A percentile compares a stretch with the other conserved stretches of the same genome.
These are phyloP conservation scores for Sebastes flavidus DNA, from an alignment of 2,797 vertebrate species.

Conservation along the genomic window DNA sequence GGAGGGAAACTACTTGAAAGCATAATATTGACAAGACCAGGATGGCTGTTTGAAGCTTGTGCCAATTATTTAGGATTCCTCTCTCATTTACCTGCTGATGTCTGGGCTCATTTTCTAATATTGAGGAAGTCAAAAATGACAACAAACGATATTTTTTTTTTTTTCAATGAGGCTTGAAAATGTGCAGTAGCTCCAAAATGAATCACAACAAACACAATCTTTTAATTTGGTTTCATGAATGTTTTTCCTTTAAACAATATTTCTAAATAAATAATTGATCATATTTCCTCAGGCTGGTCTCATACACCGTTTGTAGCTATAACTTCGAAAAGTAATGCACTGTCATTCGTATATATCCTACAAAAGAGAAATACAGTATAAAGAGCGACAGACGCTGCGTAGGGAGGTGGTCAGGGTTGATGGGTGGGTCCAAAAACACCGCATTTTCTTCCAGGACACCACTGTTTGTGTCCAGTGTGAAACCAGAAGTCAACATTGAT, in stretches of 20 bases:
- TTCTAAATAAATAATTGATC: too few relatives aligned
- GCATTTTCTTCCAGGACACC: too few relatives aligned
- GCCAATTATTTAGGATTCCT: background rate
- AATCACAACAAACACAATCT: background rate
- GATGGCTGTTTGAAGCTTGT: background rate
- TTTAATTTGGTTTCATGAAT: background rate
- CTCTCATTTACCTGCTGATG: background rate
- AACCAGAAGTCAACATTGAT: too few relatives aligned
- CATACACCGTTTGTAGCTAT: too few relatives aligned
- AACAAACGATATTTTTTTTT: background rate
- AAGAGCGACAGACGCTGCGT: too few relatives aligned
- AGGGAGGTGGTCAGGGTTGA: too few relatives aligned
- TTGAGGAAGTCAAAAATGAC: background rate
- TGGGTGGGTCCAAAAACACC: too few relatives aligned
- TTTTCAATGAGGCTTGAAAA: background rate
- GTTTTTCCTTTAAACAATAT: background rate
- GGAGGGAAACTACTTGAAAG: constrained; percentile 38
- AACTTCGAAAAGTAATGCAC: too few relatives aligned
- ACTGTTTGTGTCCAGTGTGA: too few relatives aligned
- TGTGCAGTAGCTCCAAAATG: background rate
- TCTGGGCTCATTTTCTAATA: background rate
- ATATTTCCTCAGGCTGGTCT: too few relatives aligned
- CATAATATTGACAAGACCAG: constrained; percentile 4
- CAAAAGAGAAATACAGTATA: too few relatives aligned
- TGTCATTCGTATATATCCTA: too few relatives aligned